Evolutionary conservation across 2,888 invertebrate genomes (phyloP).

Genomic region (Pollenia labialis): DNA sequence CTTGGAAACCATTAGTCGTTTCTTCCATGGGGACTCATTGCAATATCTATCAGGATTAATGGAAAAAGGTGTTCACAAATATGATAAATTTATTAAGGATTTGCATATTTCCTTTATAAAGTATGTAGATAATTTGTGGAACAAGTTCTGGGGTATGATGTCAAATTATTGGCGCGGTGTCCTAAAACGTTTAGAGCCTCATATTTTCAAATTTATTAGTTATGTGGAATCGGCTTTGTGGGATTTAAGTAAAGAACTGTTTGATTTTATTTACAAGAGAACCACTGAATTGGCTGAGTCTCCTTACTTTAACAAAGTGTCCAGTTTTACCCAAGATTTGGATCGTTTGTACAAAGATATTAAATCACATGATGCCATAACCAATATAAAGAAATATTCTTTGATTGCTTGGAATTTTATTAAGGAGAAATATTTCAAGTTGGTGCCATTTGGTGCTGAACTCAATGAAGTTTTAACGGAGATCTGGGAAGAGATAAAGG

Average conservation of each 20-base stretch:
- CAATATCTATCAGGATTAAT: constrained; percentile 89
- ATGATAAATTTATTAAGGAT: constrained; percentile 91
- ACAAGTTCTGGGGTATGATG: constrained; percentile 87
- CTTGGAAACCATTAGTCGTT: constrained; percentile 88
- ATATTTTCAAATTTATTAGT: constrained; percentile 90
- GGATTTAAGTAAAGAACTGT: constrained; percentile 89
- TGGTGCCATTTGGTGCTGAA: constrained; percentile 89
- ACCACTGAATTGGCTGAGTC: constrained; percentile 92
- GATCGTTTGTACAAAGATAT: constrained; percentile 92
- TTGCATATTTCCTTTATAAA: constrained; percentile 88
- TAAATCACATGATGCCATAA: constrained; percentile 90
- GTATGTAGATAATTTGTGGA: constrained; percentile 91
- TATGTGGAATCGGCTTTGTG: constrained; percentile 90
- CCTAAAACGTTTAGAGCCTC: constrained; percentile 90
- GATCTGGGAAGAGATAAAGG: constrained; percentile 87
- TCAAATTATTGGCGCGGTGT: constrained; percentile 90
- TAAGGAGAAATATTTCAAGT: constrained; percentile 88
- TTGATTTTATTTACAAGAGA: constrained; percentile 91
- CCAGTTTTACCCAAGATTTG: constrained; percentile 91
- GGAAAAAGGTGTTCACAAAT: constrained; percentile 89
- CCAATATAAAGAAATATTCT: constrained; percentile 91
- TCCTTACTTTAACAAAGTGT: constrained; percentile 91
- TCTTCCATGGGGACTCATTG: constrained; percentile 90
- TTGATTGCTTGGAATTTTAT: constrained; percentile 88
- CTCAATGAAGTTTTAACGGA: constrained; percentile 87